Conservation (phyloP, 2,888 invertebrate species). For the Lasioglossum morio region DNA sequence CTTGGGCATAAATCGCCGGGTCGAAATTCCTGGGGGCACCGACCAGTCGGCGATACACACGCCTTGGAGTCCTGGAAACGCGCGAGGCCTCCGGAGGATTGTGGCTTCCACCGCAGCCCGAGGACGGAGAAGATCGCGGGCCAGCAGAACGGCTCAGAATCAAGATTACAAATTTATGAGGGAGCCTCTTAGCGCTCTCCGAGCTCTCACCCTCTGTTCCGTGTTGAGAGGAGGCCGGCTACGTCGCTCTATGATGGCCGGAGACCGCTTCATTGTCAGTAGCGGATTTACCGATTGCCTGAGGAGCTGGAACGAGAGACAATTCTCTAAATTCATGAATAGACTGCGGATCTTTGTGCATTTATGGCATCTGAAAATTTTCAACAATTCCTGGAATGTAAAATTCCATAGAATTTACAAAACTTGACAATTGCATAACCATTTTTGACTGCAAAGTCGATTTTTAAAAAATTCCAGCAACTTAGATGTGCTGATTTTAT, state of each 20-base stretch:
- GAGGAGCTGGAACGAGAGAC: background rate
- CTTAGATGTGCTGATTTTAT: too few relatives aligned
- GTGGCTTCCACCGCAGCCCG: slow-evolving; percentile 26
- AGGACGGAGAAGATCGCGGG: slow-evolving; percentile 5
- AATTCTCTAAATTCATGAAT: too few relatives aligned
- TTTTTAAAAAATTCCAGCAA: too few relatives aligned
- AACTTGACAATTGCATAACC: too few relatives aligned
- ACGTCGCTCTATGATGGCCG: background rate
- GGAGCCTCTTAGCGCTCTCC: slow-evolving; percentile 37
- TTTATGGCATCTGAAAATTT: too few relatives aligned
- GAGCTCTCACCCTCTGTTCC: background rate
- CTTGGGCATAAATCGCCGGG: slow-evolving; percentile 63
- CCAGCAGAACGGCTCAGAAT: slow-evolving; percentile 42
- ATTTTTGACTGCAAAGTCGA: too few relatives aligned
- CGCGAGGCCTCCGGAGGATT: slow-evolving; percentile 26
- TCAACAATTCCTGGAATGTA: too few relatives aligned
- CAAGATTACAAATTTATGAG: slow-evolving; percentile 67
- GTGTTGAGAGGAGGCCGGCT: background rate
- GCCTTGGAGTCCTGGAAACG: slow-evolving; percentile 51
- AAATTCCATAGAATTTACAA: too few relatives aligned
- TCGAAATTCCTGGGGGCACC: slow-evolving; percentile 63
- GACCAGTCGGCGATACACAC: slow-evolving; percentile 47
- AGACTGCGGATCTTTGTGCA: too few relatives aligned
- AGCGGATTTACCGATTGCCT: too few relatives aligned
- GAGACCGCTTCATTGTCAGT: background rate